Conservation (phyloP, 2,113 vertebrate genomes). For the Progne subis region DNA sequence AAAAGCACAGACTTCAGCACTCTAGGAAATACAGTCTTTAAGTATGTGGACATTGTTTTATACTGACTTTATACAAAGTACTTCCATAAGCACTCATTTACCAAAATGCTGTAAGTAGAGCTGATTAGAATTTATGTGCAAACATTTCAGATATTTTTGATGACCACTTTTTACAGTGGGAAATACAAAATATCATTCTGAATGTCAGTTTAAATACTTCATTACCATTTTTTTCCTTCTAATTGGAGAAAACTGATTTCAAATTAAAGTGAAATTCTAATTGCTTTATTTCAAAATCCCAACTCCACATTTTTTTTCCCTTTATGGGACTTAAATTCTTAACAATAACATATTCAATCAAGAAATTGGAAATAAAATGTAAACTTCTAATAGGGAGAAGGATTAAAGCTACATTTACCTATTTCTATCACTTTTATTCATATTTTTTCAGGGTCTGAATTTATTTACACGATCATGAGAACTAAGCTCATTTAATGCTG, state of each 20-base stretch:
- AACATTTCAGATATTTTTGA: background rate
- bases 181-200: background rate
- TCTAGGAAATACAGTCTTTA: background rate
- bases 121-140: slow-evolving; percentile 10
- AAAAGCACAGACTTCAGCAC: background rate
- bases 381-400: background rate
- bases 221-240: background rate
- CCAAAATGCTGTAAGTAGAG: background rate
- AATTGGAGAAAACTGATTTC: background rate
- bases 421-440: background rate
- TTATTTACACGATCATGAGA: background rate
- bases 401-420: background rate
- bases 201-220: background rate
- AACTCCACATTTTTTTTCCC: background rate
- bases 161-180: background rate
- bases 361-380: background rate
- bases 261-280: slow-evolving; percentile 1
- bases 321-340: background rate
- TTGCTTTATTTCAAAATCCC: background rate
- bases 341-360: background rate
- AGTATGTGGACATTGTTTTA: background rate
- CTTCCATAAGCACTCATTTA: background rate
- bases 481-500: background rate
- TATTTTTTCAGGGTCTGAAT: background rate
- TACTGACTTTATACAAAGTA: background rate